Percentiles rank a stretch among this genome's conserved stretches.
Conservation (phyloP, 2,888 invertebrate genomes). For the Embidobia sp. region DNA sequence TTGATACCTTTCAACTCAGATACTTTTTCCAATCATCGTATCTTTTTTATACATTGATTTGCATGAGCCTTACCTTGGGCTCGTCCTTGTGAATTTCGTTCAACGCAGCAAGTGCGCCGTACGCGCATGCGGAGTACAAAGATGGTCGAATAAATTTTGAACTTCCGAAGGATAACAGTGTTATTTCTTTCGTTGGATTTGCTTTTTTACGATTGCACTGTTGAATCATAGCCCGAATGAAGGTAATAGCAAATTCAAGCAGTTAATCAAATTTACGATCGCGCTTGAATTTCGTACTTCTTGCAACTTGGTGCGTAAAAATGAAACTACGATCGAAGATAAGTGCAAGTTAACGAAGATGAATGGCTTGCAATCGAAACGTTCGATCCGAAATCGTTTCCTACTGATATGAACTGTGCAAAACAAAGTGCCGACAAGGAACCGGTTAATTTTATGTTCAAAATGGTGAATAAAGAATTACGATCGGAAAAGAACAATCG, state of each 20-base stretch:
- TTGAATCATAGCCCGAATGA: constrained; percentile 29
- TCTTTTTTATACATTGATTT: constrained; percentile 75
- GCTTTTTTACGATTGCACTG: constrained; percentile 37
- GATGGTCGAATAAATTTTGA: constrained; percentile 48
- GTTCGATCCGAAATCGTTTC: constrained; percentile 27
- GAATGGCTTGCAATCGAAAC: constrained; percentile 13
- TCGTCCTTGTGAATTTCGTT: constrained; percentile 74
- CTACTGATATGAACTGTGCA: constrained; percentile 15
- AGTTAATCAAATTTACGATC: constrained; percentile 59
- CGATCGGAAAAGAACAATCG: constrained; percentile 30
- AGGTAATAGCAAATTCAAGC: constrained; percentile 45
- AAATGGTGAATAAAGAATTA: neutral
- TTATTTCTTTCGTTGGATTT: constrained; percentile 69
- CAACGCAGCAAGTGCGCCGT: constrained; percentile 13
- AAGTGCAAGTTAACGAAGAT: constrained; percentile 50
- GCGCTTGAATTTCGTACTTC: constrained; percentile 42
- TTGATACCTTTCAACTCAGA: neutral
- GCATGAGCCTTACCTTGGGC: constrained; percentile 76
- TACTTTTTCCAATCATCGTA: constrained; percentile 56
- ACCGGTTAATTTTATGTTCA: constrained; percentile 11
- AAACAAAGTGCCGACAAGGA: constrained; percentile 9
- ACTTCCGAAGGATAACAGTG: constrained; percentile 74
- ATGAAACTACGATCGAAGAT: constrained; percentile 33
- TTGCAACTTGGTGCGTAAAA: constrained; percentile 32
- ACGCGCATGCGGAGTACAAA: constrained; percentile 37